Conservation (phyloP, 2,113 vertebrate genomes). For the Brienomyrus brachyistius region DNA sequence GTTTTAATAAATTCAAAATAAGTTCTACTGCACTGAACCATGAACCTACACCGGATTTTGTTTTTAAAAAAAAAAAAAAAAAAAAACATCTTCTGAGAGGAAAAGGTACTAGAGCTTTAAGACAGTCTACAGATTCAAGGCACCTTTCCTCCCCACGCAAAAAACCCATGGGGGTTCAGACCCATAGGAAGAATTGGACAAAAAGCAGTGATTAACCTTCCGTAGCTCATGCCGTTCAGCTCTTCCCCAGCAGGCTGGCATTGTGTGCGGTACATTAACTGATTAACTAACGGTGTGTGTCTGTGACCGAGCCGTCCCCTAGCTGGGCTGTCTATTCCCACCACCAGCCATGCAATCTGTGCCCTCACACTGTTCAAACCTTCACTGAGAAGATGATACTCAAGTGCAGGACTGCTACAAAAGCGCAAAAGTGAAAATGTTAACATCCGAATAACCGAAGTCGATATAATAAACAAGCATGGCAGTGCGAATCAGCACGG, state of each 20-base stretch:
- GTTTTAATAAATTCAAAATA: not conserved
- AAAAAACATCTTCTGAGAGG: not conserved
- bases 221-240: not conserved
- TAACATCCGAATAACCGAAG: not conserved
- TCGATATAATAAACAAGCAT: not conserved
- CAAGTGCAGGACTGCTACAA: not conserved
- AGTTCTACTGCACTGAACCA: not conserved
- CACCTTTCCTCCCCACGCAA: not conserved
- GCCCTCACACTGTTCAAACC: not conserved
- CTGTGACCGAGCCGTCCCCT: not conserved
- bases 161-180: not conserved
- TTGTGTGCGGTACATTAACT: not conserved
- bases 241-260: not conserved
- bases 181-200: not conserved
- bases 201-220: not conserved
- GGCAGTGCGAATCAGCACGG: not conserved
- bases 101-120: not conserved
- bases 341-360: not conserved
- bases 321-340: not conserved
- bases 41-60: not conserved
- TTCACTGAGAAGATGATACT: not conserved
- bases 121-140: not conserved
- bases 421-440: not conserved
- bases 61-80: not conserved
- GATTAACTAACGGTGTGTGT: not conserved